Base-by-base conservation (phyloP, 1,140 invertebrate species). In the Drosophila neocordata region DNA sequence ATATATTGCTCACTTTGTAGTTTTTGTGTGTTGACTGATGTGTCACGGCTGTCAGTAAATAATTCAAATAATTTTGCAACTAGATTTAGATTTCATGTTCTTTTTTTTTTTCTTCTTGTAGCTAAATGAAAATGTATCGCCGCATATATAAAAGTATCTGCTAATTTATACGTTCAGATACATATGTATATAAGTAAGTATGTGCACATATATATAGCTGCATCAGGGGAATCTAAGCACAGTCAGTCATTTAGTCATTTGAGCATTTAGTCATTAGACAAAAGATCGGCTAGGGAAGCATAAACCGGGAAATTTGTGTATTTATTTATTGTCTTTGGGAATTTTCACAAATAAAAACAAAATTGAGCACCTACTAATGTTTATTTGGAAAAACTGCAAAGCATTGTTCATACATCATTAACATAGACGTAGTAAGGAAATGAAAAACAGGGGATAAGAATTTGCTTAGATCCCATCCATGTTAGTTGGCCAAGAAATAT, bases 11-110 rank as follows among this genome's bases (percentile, higher is more conserved):
- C 55, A 65, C 48, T 60, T 41, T 38, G 51, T 55, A 65, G 55
- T 69, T 68, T 56, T 18, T 66, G 41, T 48, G 41, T 48, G 41
- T 65, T 73, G 62, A 73, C 70, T 77, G 68, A 62, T 77, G 74
- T 69, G 74, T 69, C 65, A 69, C 70, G 74, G 74, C 74, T 77
- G 70, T 77, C 74, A 73, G 70, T 73, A 62, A 73, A 77, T 77
- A 77, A 77, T 77, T 77, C 70, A 77, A 69, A 77, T 77, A 61
- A 77, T 77, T 77, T 73, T 77, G 74, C 74, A 77, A 77, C 61
- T 73, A 69, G 74, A 77, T 77, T 77, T 77, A 58, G 70, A 77
- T 77, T 77, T 77, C 74, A 69, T 77, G 70, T 56, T 56, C n/a
- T 73, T 60, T 60, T 56, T 41, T 57, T 31, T 24, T 24, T 24